Conservation (phyloP, 2,113 vertebrate species). For the Herpailurus yagouaroundi region DNA sequence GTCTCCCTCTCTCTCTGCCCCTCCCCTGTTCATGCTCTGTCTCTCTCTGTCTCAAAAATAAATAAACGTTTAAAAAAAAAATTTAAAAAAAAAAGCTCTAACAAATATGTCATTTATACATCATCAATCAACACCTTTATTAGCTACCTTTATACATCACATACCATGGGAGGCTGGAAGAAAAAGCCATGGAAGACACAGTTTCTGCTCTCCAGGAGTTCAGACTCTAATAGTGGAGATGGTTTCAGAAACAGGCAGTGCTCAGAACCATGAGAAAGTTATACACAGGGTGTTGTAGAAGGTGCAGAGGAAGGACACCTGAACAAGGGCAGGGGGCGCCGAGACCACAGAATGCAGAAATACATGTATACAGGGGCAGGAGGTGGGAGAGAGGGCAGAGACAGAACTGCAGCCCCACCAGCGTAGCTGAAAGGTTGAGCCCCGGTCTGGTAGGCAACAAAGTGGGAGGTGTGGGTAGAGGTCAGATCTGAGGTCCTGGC, state of each 20-base stretch:
- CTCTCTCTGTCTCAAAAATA: too few relatives aligned
- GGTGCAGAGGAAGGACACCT: neutral
- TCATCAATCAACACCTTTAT: neutral
- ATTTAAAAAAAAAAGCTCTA: neutral
- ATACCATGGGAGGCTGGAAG: neutral
- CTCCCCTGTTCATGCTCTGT: too few relatives aligned
- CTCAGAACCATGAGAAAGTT: neutral
- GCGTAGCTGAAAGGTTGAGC: fast-evolving
- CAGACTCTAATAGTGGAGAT: neutral
- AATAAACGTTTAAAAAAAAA: too few relatives aligned
- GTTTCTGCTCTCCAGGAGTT: neutral
- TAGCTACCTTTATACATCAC: neutral
- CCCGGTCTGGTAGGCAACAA: neutral
- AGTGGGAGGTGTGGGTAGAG: neutral
- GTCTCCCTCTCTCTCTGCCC: too few relatives aligned
- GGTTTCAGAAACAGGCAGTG: neutral
- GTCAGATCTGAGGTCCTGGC: neutral
- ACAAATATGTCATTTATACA: neutral
- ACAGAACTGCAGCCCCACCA: neutral
- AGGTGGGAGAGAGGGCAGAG: fast-evolving
- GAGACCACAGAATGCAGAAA: neutral
- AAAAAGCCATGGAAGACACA: neutral
- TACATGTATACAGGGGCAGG: fast-evolving
- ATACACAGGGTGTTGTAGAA: too few relatives aligned
- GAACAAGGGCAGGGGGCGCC: neutral